phyloP scores from a whole-genome alignment of 1,140 invertebrate genomes.

The Bilobella aurantiaca region DNA sequence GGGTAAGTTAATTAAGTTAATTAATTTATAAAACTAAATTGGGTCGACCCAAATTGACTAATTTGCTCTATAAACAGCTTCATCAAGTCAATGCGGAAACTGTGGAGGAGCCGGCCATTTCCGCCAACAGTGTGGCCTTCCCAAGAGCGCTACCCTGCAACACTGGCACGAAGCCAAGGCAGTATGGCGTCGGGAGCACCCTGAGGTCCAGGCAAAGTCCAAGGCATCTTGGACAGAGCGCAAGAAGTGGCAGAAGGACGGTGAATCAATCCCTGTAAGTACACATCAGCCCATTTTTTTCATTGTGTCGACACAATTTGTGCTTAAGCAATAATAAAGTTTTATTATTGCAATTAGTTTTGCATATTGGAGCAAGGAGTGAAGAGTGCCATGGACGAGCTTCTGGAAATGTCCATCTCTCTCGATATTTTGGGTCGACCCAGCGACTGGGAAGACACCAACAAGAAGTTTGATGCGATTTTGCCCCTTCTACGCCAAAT shows the following conservation, averaged over 20 bases:
- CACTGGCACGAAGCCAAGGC: conserved; percentile 2
- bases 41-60: not conserved
- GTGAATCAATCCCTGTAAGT: not conserved
- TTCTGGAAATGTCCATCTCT: not conserved
- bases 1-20: not conserved
- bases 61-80: not conserved
- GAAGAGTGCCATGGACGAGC: not conserved
- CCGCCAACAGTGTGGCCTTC: not conserved
- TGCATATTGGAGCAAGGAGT: not conserved
- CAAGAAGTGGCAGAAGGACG: not conserved
- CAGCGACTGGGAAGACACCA: not conserved
- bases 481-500: not conserved
- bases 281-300: not conserved
- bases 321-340: not conserved
- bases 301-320: not conserved
- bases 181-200: not conserved
- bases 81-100: not conserved
- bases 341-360: not conserved
- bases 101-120: not conserved
- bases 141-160: not conserved
- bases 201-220: not conserved
- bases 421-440: conserved; percentile 7
- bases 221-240: not conserved
- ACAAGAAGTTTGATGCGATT: not conserved
- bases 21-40: not conserved